Conservation (phyloP, 35 echinoderm and acorn worm genomes). For the Hemicentrotus pulcherrimus region DNA sequence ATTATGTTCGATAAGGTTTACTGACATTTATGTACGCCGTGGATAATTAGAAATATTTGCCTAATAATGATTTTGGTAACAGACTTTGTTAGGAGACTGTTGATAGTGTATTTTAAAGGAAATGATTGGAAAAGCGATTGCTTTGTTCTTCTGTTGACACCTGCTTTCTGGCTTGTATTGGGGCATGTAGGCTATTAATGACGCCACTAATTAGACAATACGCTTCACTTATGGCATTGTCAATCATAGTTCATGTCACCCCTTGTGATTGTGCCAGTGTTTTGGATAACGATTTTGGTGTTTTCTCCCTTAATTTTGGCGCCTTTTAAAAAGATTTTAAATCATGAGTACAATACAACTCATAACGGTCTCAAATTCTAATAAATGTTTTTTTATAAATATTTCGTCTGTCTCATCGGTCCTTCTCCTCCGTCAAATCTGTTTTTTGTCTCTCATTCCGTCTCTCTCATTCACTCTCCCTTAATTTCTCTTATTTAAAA, state of each 20-base stretch:
- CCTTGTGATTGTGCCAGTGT: not conserved
- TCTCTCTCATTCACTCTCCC: too few relatives aligned
- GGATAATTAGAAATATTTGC: slow-evolving; percentile 2
- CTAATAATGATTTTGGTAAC: not conserved
- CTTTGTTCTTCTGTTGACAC: not conserved
- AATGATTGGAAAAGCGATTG: slow-evolving; percentile 12
- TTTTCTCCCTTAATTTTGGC: not conserved
- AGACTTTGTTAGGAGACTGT: not conserved
- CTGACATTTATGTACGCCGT: slow-evolving; percentile 1
- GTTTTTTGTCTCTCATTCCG: not conserved
- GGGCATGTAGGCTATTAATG: not conserved
- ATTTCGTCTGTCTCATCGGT: not conserved
- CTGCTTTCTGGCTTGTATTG: not conserved
- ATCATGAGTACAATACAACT: too few relatives aligned
- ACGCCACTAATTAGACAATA: slow-evolving; percentile 4
- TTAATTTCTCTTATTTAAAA: too few relatives aligned
- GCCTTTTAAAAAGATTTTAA: not conserved
- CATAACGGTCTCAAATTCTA: too few relatives aligned
- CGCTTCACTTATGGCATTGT: not conserved
- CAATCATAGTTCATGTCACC: not conserved
- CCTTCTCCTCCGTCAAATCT: not conserved
- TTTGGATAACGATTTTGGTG: not conserved
- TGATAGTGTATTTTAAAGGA: not conserved
- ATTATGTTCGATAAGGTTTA: not conserved
- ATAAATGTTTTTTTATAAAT: not conserved